These are phyloP conservation scores for Noctua comes DNA, from an alignment of 2,888 invertebrate species.

Conservation along the genomic window DNA sequence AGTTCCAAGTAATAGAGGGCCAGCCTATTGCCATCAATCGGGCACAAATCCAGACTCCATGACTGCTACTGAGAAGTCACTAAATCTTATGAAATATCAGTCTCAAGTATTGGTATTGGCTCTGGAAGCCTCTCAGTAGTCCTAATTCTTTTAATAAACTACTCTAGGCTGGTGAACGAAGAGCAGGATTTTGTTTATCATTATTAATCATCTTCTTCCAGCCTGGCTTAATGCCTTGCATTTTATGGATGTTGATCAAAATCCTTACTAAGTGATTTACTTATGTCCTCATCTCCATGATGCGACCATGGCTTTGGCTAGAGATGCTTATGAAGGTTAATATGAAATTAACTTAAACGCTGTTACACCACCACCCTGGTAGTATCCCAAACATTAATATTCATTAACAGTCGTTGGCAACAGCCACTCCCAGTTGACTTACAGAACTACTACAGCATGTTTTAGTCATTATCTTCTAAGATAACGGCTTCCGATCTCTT, in stretches of 20 bases:
- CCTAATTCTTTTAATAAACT: neutral
- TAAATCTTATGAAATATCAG: neutral
- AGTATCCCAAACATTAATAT: slow-evolving; percentile 57
- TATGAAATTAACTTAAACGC: slow-evolving; percentile 8
- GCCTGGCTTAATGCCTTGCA: neutral
- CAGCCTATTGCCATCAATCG: too few species aligned
- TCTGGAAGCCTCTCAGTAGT: neutral
- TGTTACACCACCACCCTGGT: neutral
- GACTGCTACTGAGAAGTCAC: neutral
- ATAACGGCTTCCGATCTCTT: slow-evolving; percentile 19
- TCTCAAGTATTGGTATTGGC: neutral
- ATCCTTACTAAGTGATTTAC: neutral
- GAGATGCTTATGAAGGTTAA: too few species aligned
- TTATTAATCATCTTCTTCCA: neutral
- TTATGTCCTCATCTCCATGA: neutral
- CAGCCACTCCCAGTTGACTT: slow-evolving; percentile 48
- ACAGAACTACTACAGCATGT: slow-evolving; percentile 26
- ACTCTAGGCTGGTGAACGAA: neutral
- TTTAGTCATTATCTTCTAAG: slow-evolving; percentile 38
- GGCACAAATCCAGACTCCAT: too few species aligned
- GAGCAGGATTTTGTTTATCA: neutral
- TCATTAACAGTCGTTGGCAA: slow-evolving; percentile 58
- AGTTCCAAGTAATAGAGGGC: too few species aligned
- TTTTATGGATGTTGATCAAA: neutral
- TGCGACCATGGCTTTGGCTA: neutral